Evolutionary conservation across 2,113 vertebrate genomes (phyloP), one percentile per base, ranked within the genome.

Genomic region (Sinocyclocheilus grahami): DNA sequence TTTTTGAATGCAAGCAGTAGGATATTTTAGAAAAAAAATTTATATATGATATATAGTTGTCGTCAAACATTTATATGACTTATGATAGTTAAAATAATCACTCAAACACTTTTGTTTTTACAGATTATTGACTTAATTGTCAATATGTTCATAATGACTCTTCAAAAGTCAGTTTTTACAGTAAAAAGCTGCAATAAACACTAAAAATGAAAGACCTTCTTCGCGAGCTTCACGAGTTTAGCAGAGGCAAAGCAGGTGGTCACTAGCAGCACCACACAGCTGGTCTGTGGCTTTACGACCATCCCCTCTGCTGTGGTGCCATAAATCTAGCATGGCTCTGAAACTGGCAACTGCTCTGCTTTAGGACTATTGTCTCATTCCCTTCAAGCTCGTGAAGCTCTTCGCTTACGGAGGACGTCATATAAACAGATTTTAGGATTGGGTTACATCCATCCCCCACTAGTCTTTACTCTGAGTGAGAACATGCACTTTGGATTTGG

Each of bases 251-350:
- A 91, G 60, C 51, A 71, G 58, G 79, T 72, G 83, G 62, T 87
- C 75, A 89, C 88, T 90, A 86, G 91, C 89, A 92, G 90, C 92
- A 88, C 51, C 85, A 89, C 88, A 89, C 93, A 94, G 92, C 93
- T 92, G 93, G 90, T 90, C 89, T 92, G 88, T 85, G 90, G 92
- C 87, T 94, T 94, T 93, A 93, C 88, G 82, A 87, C 89, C 90
- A 89, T 90, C 24, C 89, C 89, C 90, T 90, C 86, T 90, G 90
- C 89, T 88, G 48, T 53, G 74, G 37, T 72, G 89, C 84, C 91
- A 83, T 92, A 93, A 93, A 94, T 93, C 89, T 91, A 22, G 22
- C 39, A 63, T 33, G n/a, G 39, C 85, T 93, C 84, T 82, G 37
- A 87, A 87, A 85, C 88, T 37, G 42, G 37, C 63, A 75, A 75